These are phyloP conservation scores for Pseudolycoriella hygida DNA, from an alignment of 2,888 invertebrate species.

Conservation along the genomic window DNA sequence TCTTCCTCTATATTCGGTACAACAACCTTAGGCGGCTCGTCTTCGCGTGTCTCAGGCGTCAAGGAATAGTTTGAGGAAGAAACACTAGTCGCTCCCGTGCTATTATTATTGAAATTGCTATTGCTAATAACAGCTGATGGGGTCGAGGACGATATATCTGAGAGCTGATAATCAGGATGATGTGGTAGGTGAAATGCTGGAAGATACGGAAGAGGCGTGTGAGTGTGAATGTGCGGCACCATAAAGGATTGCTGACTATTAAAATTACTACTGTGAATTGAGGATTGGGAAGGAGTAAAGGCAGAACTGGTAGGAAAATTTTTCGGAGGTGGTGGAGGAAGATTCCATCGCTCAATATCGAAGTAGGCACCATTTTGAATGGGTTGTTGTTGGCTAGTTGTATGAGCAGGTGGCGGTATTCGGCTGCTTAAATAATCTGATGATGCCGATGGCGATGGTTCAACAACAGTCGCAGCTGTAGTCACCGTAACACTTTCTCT, in stretches of 20 bases:
- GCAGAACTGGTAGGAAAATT: constrained; percentile 1
- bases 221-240: constrained; percentile 28
- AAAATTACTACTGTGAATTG: constrained; percentile 36
- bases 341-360: constrained; percentile 7
- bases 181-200: background rate
- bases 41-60: constrained; percentile 30
- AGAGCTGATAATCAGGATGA: background rate
- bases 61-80: constrained; percentile 27
- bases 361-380: constrained; percentile 3
- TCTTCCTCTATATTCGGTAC: constrained; percentile 82
- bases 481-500: constrained; percentile 15
- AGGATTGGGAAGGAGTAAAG: constrained; percentile 32
- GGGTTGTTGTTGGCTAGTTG: constrained; percentile 8
- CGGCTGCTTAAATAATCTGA: background rate
- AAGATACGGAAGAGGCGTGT: background rate
- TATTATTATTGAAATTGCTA: constrained; percentile 6
- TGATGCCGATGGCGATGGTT: background rate
- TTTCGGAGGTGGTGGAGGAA: constrained; percentile 5
- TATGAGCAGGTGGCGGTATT: constrained; percentile 3
- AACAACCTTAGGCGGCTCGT: constrained; percentile 64
- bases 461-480: background rate
- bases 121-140: background rate
- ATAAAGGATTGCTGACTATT: constrained; percentile 41
- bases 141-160: background rate
- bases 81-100: constrained; percentile 39